Evolutionary conservation across 1,140 invertebrate species (phyloP), one percentile per base, ranked within the genome.

Genomic region (Brevipalpus yothersi): DNA sequence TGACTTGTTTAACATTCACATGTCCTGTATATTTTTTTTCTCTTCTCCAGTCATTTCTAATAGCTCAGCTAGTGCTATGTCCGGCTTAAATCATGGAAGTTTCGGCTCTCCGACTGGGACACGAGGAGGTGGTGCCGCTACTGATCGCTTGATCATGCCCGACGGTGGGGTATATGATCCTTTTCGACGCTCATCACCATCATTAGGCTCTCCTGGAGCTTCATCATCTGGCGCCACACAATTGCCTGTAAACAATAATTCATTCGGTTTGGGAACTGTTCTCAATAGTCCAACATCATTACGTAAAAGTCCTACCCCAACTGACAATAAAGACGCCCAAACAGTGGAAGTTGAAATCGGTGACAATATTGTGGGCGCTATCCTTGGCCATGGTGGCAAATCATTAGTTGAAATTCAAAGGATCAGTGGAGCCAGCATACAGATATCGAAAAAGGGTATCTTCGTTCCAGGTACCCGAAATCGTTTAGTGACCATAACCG

Each of bases 371-470:
- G 89, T 95, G 68, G 91, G 91, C 69, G 91, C 90, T 69, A 92
- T 96, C 70, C 78, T 96, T 72, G 91, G 86, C 76, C 90, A 86
- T 66, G 88, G 88, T 69, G 92, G 91, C 63, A 84, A 88, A 73
- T 85, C 86, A 70, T 80, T 96, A 69, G 83, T 92, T 68, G 90
- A 96, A 78, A 90, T 96, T 73, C 90, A 95, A 77, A 85, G 92
- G 74, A 79, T 86, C 71, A 92, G 86, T 71, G 88, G 89, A 71
- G 89, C 90, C 70, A 92, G 86, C 75, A 90, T 96, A 73, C 90
- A 95, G 77, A 94, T 96, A 73, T 93, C 89, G 65, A 96, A 96
- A 79, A 94, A 95, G 76, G 91, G 90, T 69, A 86, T 86, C 68
- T 94, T 89, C 77, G 86, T 86, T 67, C 89, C 90, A 64, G 88